phyloP scores from a whole-genome alignment of 2,113 vertebrate species.

The Mastomys coucha region DNA sequence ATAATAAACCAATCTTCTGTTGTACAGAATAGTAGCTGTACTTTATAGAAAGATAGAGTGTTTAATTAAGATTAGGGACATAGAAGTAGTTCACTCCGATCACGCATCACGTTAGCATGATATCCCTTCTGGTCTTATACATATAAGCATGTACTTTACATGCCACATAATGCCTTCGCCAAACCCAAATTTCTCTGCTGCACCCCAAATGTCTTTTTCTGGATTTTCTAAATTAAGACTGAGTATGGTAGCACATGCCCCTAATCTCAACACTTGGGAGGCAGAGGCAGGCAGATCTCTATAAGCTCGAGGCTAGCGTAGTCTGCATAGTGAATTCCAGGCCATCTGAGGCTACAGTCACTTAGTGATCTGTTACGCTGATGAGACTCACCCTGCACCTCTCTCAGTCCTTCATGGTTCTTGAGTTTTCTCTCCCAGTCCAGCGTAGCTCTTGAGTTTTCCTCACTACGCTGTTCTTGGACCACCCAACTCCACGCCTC shows the following conservation, averaged over 20 bases:
- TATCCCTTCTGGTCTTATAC: background rate
- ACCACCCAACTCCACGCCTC: background rate
- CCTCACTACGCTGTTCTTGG: accelerated
- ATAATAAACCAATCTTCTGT: background rate
- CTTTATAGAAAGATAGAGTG: background rate
- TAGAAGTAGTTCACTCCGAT: background rate
- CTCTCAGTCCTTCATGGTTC: background rate
- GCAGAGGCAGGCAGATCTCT: background rate
- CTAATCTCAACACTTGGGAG: background rate
- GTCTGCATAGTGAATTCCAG: background rate
- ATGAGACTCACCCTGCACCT: background rate
- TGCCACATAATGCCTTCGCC: background rate
- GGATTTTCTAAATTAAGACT: background rate
- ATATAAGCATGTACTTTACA: background rate
- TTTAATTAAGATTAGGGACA: background rate
- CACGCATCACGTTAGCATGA: background rate
- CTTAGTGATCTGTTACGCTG: too few species aligned
- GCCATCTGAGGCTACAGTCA: background rate
- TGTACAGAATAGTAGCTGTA: background rate
- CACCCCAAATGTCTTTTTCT: background rate
- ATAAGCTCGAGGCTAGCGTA: background rate
- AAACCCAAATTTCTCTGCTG: background rate
- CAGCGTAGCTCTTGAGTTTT: background rate
- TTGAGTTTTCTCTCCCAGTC: background rate
- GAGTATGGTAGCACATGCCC: background rate